These are phyloP conservation scores for Nephrotoma guestfalica DNA, from an alignment of 2,888 invertebrate species.

Conservation along the genomic window DNA sequence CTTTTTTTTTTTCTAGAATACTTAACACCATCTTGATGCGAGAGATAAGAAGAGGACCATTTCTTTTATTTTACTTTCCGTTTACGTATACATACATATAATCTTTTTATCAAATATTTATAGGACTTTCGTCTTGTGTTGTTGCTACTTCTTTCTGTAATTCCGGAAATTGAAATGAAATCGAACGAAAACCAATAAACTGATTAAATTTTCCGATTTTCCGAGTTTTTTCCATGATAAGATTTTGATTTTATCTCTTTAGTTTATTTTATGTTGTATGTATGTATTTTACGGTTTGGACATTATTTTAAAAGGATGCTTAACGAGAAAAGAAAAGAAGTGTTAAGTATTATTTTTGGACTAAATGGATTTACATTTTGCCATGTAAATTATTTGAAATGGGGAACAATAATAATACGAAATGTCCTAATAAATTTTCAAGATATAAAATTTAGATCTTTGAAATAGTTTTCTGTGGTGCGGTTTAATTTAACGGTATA, in stretches of 20 bases:
- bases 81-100: neutral
- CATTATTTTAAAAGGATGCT: neutral
- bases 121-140: neutral
- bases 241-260: neutral
- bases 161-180: neutral
- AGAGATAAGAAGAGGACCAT: neutral
- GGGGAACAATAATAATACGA: neutral
- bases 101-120: neutral
- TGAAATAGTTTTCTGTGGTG: too few species aligned
- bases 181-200: neutral
- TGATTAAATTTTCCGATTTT: neutral
- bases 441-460: neutral
- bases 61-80: neutral
- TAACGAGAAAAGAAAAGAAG: neutral
- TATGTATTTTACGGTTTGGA: neutral
- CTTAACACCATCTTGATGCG: neutral
- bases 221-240: neutral
- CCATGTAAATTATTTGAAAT: neutral
- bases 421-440: neutral
- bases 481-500: too few species aligned
- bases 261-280: neutral
- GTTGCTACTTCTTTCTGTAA: neutral
- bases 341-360: neutral
- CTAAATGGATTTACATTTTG: neutral
- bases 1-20: neutral